Base-by-base conservation (phyloP, 2,888 invertebrate species). In the Tubulanus polymorphus region DNA sequence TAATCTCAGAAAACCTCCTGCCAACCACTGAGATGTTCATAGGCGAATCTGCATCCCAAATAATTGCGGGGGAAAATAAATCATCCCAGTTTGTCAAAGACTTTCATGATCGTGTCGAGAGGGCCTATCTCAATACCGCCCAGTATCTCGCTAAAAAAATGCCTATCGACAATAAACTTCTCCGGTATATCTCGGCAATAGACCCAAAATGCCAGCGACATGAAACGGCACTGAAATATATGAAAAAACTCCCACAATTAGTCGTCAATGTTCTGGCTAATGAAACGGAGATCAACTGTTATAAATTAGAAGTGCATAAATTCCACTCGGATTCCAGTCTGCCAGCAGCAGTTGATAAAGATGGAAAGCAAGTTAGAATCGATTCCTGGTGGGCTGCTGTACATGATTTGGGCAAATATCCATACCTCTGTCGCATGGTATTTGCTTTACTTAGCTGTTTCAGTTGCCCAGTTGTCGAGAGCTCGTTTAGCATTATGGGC, bases 381-480 rank as follows among this genome's bases (percentile, higher is more conserved):
- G 35, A 32, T 32, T 10, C 35, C 35, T 32, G 35, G 35, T 32
- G 35, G 35, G n/a, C 35, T n/a, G n/a, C 10, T 10, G 35, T 32
- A 10, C n/a, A 12, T n/a, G n/a, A 32, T 5, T 20, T n/a, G 2
- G 32, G 37, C 12, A 57, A 63, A 23, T 61, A 58, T 30, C 53
- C 59, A 1, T 15, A 37, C 15, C 61, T 58, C 45, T 26, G 62
- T n/a, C 57, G 47, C 1, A 56, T 54, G 20, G 56, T 61, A 28
- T 26, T 41, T 6, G 51, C 61, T 3, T 54, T 20, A 53, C 41
- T 41, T 15, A 41, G 41, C 15, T 20, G 57, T 37, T 66, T 67
- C 29, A 63, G 63, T 61, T 63, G 63, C 8, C 61, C 64, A 1
- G 45, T 49, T 29, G 57, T 66, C 12, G 65, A 67, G 47, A 45